Evolutionary conservation across 2,888 invertebrate genomes (phyloP), one percentile per base, ranked within the genome.

Genomic region (Himalopsyche anomala): DNA sequence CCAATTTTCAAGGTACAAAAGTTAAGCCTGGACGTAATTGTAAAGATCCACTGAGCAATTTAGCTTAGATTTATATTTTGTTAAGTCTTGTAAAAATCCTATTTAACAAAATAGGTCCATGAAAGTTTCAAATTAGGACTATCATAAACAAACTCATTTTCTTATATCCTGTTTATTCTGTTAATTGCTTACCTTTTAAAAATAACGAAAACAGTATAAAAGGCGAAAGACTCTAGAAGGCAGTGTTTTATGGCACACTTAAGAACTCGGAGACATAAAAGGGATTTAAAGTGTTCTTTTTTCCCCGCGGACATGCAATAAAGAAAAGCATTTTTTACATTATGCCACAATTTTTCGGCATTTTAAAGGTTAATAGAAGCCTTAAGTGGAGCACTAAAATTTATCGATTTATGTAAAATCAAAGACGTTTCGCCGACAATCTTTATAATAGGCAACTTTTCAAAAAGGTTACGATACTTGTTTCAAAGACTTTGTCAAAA

Each of bases 261-360:
- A 74, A 74, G 74, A 74, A 74, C 74, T 74, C 28, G 15, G 74
- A 28, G 74, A 74, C 74, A 74, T 74, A 74, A 74, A 74, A 74
- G 74, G 74, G 74, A 74, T 74, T 74, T 74, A 74, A 74, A 74
- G 74, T 74, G 74, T 74, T 74, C 74, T 74, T 74, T 62, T 74
- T 36, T 36, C 74, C 74, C 74, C 74, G 74, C 74, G 74, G 74
- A 74, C 74, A 74, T 74, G 74, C 74, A 74, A 74, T 74, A 74
- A 74, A 74, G 74, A 74, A 74, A 74, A 74, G 74, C 74, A 74
- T 74, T 74, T 74, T 74, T 74, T 38, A 74, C 74, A 74, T 74
- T 38, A 74, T 74, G 38, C 74, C 74, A 74, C 74, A 74, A 74
- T 74, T 74, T 62, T 74, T 74, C 74, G 74, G 74, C 36, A 74